Percentiles rank a stretch among this genome's conserved stretches.
Evolutionary conservation across 2,888 invertebrate genomes (phyloP).

Genomic region (Cheilosia impressa): DNA sequence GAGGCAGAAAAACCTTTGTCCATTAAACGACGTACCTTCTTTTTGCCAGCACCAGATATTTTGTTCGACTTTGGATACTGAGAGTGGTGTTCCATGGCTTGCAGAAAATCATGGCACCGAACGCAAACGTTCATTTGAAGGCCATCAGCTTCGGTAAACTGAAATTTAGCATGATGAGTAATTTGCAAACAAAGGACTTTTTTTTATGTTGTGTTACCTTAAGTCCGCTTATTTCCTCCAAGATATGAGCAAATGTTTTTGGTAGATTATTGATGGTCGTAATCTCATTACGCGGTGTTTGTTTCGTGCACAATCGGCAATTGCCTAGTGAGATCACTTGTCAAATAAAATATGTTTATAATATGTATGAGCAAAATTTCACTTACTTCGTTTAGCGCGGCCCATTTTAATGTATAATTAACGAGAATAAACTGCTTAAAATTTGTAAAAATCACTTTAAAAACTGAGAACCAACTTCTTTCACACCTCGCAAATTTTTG

Average conservation of each 20-base stretch:
- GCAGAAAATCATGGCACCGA: constrained; percentile 52
- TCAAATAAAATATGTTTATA: neutral
- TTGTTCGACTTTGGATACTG: constrained; percentile 46
- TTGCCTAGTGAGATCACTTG: neutral
- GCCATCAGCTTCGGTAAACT: constrained; percentile 45
- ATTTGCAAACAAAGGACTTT: neutral
- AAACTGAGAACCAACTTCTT: neutral
- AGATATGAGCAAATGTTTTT: constrained; percentile 50
- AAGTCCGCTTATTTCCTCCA: constrained; percentile 53
- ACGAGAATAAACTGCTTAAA: neutral
- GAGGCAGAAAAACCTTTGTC: constrained; percentile 49
- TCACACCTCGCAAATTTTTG: constrained; percentile 44
- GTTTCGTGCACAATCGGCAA: constrained; percentile 56
- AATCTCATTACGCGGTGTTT: constrained; percentile 10
- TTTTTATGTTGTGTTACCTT: constrained; percentile 41
- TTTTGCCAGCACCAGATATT: constrained; percentile 46
- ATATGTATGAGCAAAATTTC: neutral
- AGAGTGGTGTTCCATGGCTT: constrained; percentile 58
- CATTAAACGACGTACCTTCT: constrained; percentile 68
- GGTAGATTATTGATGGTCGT: constrained; percentile 48
- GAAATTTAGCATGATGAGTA: neutral
- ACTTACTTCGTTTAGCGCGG: constrained; percentile 49
- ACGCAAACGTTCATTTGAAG: constrained; percentile 47
- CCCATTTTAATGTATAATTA: constrained; percentile 28
- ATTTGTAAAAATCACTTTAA: constrained; percentile 1